A percentile compares a stretch with the other conserved stretches of the same genome.
phyloP scores from a whole-genome alignment of 2,888 invertebrate species.

The Tetragnatha montana region DNA sequence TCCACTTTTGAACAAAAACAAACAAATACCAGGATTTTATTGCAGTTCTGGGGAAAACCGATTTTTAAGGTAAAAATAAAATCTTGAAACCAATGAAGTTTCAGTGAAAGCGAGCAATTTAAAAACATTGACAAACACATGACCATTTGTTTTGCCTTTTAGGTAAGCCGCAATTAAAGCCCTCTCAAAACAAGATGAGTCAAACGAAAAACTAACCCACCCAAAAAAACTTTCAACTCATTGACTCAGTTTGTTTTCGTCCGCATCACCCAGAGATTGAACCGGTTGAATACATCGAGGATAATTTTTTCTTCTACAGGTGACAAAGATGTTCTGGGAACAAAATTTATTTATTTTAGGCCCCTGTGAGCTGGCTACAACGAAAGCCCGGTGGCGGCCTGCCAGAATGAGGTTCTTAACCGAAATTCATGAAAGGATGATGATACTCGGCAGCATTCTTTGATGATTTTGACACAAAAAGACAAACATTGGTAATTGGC shows the following conservation, averaged over 20 bases:
- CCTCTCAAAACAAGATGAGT: too few relatives aligned
- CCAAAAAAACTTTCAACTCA: too few relatives aligned
- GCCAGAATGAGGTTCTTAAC: conserved; percentile 58
- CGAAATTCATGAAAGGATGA: conserved; percentile 56
- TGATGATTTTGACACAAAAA: conserved; percentile 33
- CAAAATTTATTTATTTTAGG: conserved; percentile 42
- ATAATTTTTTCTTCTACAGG: conserved; percentile 22
- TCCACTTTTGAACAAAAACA: too few relatives aligned
- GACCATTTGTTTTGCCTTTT: too few relatives aligned
- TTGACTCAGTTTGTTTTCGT: conserved; percentile 6
- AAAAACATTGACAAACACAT: too few relatives aligned
- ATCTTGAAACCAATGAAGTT: too few relatives aligned
- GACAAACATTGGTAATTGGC: conserved; percentile 17
- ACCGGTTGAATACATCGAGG: conserved; percentile 24
- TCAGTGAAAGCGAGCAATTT: too few relatives aligned
- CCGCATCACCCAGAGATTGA: conserved; percentile 19
- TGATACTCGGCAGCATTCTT: conserved; percentile 36
- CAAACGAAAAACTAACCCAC: too few relatives aligned
- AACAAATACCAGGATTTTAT: too few relatives aligned
- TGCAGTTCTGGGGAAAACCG: too few relatives aligned
- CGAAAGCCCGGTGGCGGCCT: conserved; percentile 27
- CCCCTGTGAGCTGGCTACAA: conserved; percentile 32
- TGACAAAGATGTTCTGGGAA: conserved; percentile 50
- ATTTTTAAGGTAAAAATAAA: too few relatives aligned
- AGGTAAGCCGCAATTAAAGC: too few relatives aligned